These are phyloP conservation scores for Sesia apiformis DNA, from an alignment of 2,888 invertebrate genomes.

Conservation along the genomic window DNA sequence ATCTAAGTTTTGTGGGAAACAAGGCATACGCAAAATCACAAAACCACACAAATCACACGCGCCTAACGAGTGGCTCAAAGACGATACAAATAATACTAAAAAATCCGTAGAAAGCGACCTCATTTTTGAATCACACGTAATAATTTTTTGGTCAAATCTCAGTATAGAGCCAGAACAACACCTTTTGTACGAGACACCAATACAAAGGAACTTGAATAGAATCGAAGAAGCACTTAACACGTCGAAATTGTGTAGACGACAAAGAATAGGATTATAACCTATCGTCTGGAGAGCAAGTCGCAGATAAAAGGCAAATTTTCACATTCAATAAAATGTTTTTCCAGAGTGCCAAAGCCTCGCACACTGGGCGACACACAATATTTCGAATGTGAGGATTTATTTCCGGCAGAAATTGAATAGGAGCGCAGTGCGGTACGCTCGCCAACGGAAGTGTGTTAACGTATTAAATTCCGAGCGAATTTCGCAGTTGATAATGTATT, in stretches of 20 bases:
- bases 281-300: background rate
- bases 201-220: background rate
- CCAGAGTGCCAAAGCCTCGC: background rate
- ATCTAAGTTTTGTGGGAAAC: no score
- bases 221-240: background rate
- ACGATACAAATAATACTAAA: no score
- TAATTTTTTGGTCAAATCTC: background rate
- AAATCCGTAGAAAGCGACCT: no score
- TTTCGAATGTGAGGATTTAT: constrained; percentile 36
- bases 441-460: constrained; percentile 14
- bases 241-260: background rate
- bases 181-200: background rate
- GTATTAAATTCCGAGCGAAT: constrained; percentile 10
- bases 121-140: background rate
- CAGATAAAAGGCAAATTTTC: background rate
- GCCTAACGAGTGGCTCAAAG: no score
- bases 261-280: background rate
- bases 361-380: constrained; percentile 19
- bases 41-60: no score
- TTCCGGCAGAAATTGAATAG: constrained; percentile 34
- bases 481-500: background rate
- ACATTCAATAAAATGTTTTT: constrained; percentile 3
- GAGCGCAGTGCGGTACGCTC: constrained; percentile 11
- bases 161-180: background rate
- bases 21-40: no score